Conservation (phyloP, 2,797 vertebrate species). For the Coranthus polyacanthus region DNA sequence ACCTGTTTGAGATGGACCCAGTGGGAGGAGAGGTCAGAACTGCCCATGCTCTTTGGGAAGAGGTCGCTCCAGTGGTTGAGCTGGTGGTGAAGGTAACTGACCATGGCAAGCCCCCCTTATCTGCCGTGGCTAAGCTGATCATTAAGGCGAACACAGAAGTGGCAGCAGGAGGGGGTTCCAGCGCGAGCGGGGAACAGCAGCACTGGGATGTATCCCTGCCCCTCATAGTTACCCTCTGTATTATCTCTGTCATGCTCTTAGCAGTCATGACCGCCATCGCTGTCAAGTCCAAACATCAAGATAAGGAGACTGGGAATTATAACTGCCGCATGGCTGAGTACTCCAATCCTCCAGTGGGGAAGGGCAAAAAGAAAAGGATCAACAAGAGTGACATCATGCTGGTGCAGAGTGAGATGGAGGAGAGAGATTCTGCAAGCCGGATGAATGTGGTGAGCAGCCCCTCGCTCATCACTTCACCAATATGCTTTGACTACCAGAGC, state of each 20-base stretch:
- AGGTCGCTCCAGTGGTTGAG: conserved; percentile 93
- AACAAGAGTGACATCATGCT: conserved; percentile 99
- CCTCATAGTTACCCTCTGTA: conserved; percentile 97
- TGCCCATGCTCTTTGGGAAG: conserved; percentile 96
- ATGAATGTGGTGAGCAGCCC: conserved; percentile 99
- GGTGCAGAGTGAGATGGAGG: conserved; percentile 99
- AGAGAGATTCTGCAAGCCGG: conserved; percentile 96
- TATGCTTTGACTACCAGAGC: conserved; percentile 99
- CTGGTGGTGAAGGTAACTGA: conserved; percentile 98
- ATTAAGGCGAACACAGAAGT: conserved; percentile 92
- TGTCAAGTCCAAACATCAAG: conserved; percentile 98
- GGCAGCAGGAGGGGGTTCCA: conserved; percentile 91
- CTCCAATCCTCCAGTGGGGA: conserved; percentile 96
- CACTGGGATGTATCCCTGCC: conserved; percentile 98
- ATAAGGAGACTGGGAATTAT: conserved; percentile 99
- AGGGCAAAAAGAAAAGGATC: conserved; percentile 98
- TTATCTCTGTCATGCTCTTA: conserved; percentile 97
- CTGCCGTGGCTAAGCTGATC: conserved; percentile 96
- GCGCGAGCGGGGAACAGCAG: conserved; percentile 92
- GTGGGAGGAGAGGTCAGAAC: conserved; percentile 95
- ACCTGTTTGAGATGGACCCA: conserved; percentile 97
- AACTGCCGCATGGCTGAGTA: conserved; percentile 99
- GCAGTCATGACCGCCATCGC: conserved; percentile 99
- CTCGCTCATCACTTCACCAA: conserved; percentile 97
- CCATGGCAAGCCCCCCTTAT: conserved; percentile 97